These are phyloP conservation scores for Leuciscus idus DNA, from an alignment of 2,113 vertebrate genomes.

Conservation along the genomic window DNA sequence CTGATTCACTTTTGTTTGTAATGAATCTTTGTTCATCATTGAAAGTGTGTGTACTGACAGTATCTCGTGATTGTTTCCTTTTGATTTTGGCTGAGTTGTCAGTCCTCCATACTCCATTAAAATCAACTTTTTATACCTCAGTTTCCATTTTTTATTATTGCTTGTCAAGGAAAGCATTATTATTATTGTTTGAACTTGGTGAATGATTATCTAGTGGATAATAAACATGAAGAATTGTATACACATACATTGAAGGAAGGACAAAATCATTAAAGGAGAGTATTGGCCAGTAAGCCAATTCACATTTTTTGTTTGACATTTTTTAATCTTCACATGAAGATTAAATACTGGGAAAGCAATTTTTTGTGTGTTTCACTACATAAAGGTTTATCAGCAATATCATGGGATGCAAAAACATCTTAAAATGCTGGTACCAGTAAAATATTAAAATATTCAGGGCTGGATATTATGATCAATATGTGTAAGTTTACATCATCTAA, in stretches of 20 bases:
- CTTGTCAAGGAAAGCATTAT: not conserved
- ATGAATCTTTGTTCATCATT: not conserved
- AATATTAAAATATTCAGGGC: not conserved
- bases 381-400: not conserved
- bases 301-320: not conserved
- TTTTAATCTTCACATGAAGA: not conserved
- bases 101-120: slow-evolving; percentile 26
- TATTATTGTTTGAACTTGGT: no score
- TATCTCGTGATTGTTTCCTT: slow-evolving; percentile 58
- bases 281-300: not conserved
- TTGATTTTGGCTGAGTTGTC: slow-evolving; percentile 11
- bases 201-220: no score
- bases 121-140: slow-evolving; percentile 31
- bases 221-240: not conserved
- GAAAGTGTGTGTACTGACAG: slow-evolving; percentile 46
- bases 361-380: not conserved
- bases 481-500: not conserved
- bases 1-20: not conserved
- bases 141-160: not conserved
- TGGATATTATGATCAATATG: not conserved
- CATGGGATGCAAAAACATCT: not conserved
- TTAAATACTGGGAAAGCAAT: not conserved
- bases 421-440: not conserved
- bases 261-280: not conserved
- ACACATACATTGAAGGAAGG: not conserved